Percentiles rank a stretch among this genome's conserved stretches.
Conservation (phyloP, 2,888 invertebrate genomes). For the Salpingus planirostris region DNA sequence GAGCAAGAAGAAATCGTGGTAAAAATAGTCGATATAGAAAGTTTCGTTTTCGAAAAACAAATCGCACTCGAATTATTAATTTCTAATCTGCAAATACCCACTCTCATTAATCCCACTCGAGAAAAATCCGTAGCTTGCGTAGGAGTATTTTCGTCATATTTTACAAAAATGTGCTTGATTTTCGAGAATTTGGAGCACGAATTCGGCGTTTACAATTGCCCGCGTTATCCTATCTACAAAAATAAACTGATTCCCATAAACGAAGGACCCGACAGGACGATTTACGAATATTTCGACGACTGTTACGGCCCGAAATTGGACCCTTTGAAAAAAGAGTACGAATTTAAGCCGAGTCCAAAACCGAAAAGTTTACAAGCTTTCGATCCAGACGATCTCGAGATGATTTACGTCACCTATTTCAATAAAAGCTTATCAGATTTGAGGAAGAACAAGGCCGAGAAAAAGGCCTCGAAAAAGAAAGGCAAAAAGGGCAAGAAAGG, state of each 20-base stretch:
- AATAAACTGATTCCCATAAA: constrained; percentile 1
- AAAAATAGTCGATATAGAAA: constrained; percentile 2
- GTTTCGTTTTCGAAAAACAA: constrained; percentile 5
- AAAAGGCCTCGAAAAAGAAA: constrained; percentile 1
- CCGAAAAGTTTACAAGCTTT: constrained; percentile 5
- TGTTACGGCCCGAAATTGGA: no score
- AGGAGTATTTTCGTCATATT: constrained; percentile 2
- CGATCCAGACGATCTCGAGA: constrained; percentile 3
- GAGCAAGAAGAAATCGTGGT: background rate
- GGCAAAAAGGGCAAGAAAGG: constrained; percentile 2
- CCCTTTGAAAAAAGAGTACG: background rate
- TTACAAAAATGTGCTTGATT: constrained; percentile 5
- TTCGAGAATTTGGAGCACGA: constrained; percentile 1
- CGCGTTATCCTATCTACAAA: background rate
- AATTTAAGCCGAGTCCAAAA: constrained; percentile 3
- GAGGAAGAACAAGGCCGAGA: background rate
- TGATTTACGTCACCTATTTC: constrained; percentile 5
- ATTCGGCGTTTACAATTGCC: constrained; percentile 1
- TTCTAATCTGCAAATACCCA: constrained; percentile 4
- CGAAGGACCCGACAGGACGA: constrained; percentile 1
- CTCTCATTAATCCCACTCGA: constrained; percentile 3
- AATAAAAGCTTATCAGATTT: constrained; percentile 2
- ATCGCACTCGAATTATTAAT: constrained; percentile 1
- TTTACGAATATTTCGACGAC: constrained; percentile 8
- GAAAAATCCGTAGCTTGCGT: constrained; percentile 4